phyloP scores from a whole-genome alignment of 2,797 vertebrate genomes.

The Meriones psammophilus region DNA sequence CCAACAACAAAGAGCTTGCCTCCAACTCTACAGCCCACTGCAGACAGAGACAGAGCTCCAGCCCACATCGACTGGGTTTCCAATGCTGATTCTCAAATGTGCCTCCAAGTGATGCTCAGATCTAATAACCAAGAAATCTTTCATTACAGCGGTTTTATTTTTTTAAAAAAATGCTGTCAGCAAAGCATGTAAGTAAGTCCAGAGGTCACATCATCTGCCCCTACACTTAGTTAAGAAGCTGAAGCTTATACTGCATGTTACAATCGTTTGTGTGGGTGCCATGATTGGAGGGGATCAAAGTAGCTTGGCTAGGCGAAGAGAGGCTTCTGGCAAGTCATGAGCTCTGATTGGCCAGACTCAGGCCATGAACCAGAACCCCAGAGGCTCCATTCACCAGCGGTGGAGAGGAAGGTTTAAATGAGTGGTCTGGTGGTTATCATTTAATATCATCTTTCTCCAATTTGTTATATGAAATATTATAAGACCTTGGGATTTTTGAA shows the following conservation, averaged over 20 bases:
- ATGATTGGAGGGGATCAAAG: neutral
- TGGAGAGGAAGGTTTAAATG: conserved; percentile 21
- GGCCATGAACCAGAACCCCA: neutral
- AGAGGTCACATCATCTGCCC: neutral
- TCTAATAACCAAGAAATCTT: neutral
- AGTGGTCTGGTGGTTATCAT: neutral
- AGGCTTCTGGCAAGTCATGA: fast-evolving
- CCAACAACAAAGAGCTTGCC: conserved; percentile 20
- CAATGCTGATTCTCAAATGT: neutral
- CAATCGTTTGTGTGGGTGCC: neutral
- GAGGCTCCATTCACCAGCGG: neutral
- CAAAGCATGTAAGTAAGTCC: conserved; percentile 46
- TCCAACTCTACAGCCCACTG: neutral
- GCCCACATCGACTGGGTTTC: conserved; percentile 7
- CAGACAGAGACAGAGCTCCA: conserved; percentile 3
- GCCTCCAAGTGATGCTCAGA: conserved; percentile 32
- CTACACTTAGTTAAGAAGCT: neutral
- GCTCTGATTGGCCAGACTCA: neutral
- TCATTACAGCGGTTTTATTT: neutral
- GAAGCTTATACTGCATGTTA: conserved; percentile 41
- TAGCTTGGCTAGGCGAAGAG: neutral
- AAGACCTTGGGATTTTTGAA: neutral
- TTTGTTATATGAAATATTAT: neutral
- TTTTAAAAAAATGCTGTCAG: conserved; percentile 55
- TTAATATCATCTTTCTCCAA: conserved; percentile 15